Percentiles rank a stretch among this genome's conserved stretches.
phyloP scores from a whole-genome alignment of 1,140 invertebrate genomes.

The Lepidurus apus region DNA sequence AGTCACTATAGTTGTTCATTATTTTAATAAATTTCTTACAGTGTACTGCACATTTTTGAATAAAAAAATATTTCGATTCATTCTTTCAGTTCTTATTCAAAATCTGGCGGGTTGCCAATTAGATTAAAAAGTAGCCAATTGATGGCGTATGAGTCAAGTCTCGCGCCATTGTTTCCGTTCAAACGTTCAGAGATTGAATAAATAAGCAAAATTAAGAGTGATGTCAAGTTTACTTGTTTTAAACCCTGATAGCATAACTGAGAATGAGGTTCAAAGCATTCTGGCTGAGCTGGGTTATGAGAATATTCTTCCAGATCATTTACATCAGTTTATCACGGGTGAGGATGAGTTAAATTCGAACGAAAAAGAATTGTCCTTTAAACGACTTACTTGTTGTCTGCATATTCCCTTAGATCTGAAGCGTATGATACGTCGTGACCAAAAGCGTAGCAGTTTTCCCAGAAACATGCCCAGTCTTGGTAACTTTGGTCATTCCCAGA shows the following conservation, averaged over 20 bases:
- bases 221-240: background rate
- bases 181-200: background rate
- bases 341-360: background rate
- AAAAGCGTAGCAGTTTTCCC: background rate
- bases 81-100: background rate
- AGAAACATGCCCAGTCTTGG: background rate
- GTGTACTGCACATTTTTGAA: too few species aligned
- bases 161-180: background rate
- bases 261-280: background rate
- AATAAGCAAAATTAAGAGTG: background rate
- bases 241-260: background rate
- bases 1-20: too few species aligned
- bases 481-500: background rate
- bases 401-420: background rate
- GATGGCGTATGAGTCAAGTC: background rate
- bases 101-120: background rate
- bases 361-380: too few species aligned
- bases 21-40: too few species aligned
- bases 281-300: background rate
- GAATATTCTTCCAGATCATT: slow-evolving; percentile 12
- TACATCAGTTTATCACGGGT: background rate
- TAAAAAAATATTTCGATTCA: background rate
- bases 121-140: background rate
- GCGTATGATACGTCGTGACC: background rate
- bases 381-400: background rate